phyloP scores from a whole-genome alignment of 2,888 invertebrate species.

The Dolichomitus sp. region DNA sequence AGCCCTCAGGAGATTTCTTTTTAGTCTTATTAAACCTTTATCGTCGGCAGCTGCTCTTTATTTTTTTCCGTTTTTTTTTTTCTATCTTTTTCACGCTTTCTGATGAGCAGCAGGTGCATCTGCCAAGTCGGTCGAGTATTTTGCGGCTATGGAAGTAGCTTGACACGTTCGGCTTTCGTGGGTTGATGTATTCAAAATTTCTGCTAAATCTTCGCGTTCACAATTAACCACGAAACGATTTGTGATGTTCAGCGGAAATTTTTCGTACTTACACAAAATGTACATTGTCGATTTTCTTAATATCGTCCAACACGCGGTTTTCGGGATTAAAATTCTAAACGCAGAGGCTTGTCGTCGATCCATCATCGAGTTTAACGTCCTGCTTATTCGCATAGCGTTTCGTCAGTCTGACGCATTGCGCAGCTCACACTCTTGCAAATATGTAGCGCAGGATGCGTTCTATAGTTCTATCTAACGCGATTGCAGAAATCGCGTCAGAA shows the following conservation, averaged over 20 bases:
- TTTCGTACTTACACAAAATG: not conserved
- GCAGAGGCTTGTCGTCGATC: constrained; percentile 17
- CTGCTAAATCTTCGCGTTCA: not conserved
- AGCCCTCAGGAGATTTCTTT: constrained; percentile 49
- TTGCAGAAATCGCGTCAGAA: constrained; percentile 58
- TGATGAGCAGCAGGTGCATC: constrained; percentile 30
- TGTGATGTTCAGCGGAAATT: not conserved
- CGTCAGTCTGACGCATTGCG: constrained; percentile 9
- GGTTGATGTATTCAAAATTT: not conserved
- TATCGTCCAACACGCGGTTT: not conserved
- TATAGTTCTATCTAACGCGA: constrained; percentile 44
- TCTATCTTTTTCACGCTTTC: constrained; percentile 15
- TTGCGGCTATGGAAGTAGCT: constrained; percentile 11
- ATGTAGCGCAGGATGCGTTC: constrained; percentile 15
- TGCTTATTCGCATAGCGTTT: constrained; percentile 38
- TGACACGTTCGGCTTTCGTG: constrained; percentile 21
- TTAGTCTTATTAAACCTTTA: constrained; percentile 42
- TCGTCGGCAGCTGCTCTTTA: constrained; percentile 48
- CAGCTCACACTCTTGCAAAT: constrained; percentile 1
- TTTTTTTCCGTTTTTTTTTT: constrained; percentile 40
- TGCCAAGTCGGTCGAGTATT: constrained; percentile 21
- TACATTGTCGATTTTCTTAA: not conserved
- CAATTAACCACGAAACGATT: not conserved
- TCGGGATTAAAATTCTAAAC: constrained; percentile 13
- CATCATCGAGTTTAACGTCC: constrained; percentile 35